Base-by-base conservation (phyloP, 2,888 invertebrate genomes). In the Drosophila monieri region DNA sequence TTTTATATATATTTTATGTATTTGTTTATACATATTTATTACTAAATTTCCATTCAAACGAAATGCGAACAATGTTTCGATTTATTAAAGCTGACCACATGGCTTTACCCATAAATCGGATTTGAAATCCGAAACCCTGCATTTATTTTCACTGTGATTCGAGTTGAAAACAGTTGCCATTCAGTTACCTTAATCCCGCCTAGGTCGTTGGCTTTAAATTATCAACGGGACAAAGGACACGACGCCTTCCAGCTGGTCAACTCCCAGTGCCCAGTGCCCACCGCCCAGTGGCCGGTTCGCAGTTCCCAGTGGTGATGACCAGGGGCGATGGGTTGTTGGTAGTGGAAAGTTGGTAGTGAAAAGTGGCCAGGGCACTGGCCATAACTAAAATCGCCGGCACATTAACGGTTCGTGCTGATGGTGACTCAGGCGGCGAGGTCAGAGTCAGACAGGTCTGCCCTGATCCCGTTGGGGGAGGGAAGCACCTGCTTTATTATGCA, bases 401-500 rank as follows among this genome's bases (percentile, higher is more conserved):
- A 64, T 64, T 64, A 64, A 64, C 64, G 53, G 65, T 35, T 64
- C 44, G 60, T 59, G 54, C 46, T n/a, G 44, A n/a, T 21, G 56
- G 60, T 61, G 60, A 61, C 60, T 61, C 60, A 61, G 60, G 47
- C 1, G 56, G n/a, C 56, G 21, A 15, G 57, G 21, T 27, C 25
- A 18, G 32, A 49, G 65, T 43, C 62, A 64, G 64, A 64, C 64
- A 53, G 64, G 64, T 64, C 64, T 64, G 65, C 18, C 15, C 62
- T 27, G 64, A 35, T 62, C 62, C 65, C 35, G 14, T 43, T 44
- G 65, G 53, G 65, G 65, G 44, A 30, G 64, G 44, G 27, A 52
- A 32, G 73, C 81, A 79, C 81, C 79, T 84, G 80, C 69, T 85
- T 84, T 73, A 75, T 66, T 76, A 80, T 80, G 80, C 85, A 84